Conservation (phyloP, 2,113 vertebrate species). For the Peromyscus californicus region DNA sequence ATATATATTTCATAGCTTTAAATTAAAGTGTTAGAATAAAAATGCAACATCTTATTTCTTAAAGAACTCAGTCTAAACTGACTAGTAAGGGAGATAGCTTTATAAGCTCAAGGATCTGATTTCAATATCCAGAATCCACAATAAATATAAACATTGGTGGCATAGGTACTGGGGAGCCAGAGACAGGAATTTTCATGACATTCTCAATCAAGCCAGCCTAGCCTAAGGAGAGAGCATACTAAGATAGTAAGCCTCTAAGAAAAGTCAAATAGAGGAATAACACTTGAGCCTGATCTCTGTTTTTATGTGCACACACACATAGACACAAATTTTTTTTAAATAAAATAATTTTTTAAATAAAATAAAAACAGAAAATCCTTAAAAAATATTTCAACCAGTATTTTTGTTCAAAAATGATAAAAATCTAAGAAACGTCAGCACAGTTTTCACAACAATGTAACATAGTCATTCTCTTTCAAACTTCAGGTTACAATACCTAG, state of each 20-base stretch:
- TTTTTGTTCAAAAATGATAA: background rate
- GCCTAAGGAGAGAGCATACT: background rate
- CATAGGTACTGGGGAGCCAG: too few relatives aligned
- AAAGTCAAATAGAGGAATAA: background rate
- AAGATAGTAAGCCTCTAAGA: background rate
- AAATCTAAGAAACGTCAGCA: background rate
- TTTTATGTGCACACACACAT: too few relatives aligned
- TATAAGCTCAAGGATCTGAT: background rate
- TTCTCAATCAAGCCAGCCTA: background rate
- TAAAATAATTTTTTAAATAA: background rate
- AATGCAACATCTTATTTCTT: background rate
- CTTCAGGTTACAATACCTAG: background rate
- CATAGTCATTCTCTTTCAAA: background rate
- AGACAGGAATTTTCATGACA: too few relatives aligned
- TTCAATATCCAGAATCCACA: background rate
- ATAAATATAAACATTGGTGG: too few relatives aligned
- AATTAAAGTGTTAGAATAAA: background rate
- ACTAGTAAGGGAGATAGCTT: too few relatives aligned
- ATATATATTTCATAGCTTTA: background rate
- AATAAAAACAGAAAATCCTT: background rate
- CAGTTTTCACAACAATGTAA: background rate
- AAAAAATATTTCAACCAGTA: background rate
- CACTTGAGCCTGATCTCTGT: background rate
- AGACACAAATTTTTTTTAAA: background rate
- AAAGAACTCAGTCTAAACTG: background rate